Conservation (phyloP, 2,888 invertebrate genomes). For the Tuta absoluta region DNA sequence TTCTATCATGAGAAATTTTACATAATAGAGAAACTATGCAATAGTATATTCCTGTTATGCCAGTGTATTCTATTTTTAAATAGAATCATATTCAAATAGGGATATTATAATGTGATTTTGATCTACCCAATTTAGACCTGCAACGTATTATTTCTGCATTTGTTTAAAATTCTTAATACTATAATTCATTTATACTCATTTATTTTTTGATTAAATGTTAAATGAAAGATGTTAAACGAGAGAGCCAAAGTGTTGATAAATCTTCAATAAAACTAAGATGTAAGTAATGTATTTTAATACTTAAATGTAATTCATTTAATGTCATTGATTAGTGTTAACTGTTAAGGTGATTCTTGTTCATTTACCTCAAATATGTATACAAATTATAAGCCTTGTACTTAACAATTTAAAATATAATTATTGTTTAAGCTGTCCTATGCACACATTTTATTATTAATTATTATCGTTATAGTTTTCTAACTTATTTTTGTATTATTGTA, state of each 20-base stretch:
- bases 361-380: slow-evolving; percentile 62
- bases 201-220: slow-evolving; percentile 51
- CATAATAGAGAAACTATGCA: no score
- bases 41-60: no score
- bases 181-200: slow-evolving; percentile 68
- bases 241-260: slow-evolving; percentile 72
- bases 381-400: slow-evolving; percentile 46
- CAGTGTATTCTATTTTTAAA: neutral
- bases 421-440: slow-evolving; percentile 61
- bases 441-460: slow-evolving; percentile 52
- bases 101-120: neutral
- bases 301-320: slow-evolving; percentile 63
- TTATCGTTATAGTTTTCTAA: slow-evolving; percentile 59
- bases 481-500: slow-evolving; percentile 60
- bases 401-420: slow-evolving; percentile 48
- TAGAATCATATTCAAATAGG: neutral
- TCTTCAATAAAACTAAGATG: slow-evolving; percentile 60
- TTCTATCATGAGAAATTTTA: no score
- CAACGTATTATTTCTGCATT: slow-evolving; percentile 1
- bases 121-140: neutral
- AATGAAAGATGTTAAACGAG: slow-evolving; percentile 50
- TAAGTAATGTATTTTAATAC: slow-evolving; percentile 68
- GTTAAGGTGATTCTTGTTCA: slow-evolving; percentile 55
- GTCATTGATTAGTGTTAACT: slow-evolving; percentile 61
- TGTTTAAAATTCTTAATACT: slow-evolving; percentile 31